Evolutionary conservation across 1,140 invertebrate genomes (phyloP).

Genomic region (Euwallacea fornicatus): DNA sequence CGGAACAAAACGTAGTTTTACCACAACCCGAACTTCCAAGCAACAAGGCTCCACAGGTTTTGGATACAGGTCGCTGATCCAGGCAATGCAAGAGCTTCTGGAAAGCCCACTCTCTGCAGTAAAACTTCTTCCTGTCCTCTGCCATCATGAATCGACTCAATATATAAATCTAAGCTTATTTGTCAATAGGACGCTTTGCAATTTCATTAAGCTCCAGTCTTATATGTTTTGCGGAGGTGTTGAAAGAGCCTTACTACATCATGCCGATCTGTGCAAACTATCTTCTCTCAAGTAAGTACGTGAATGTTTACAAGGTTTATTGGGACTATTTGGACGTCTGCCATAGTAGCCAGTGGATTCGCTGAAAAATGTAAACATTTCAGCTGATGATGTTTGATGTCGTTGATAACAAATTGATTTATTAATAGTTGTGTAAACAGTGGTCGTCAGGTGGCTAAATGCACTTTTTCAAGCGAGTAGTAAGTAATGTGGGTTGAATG

Average conservation of each 20-base stretch:
- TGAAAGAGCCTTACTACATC: slow-evolving; percentile 18
- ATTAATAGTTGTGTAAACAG: too few relatives aligned
- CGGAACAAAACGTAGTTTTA: slow-evolving; percentile 81
- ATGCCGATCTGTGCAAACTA: slow-evolving; percentile 14
- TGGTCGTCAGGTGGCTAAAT: too few relatives aligned
- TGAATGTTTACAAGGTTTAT: slow-evolving; percentile 10
- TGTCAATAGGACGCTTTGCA: slow-evolving; percentile 28
- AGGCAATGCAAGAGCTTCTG: slow-evolving; percentile 90
- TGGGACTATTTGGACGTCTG: slow-evolving; percentile 13
- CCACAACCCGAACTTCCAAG: slow-evolving; percentile 89
- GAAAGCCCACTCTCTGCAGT: slow-evolving; percentile 92
- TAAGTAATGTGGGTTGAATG: too few relatives aligned
- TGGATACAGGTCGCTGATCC: slow-evolving; percentile 76
- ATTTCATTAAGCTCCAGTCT: slow-evolving; percentile 27
- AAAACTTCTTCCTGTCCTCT: slow-evolving; percentile 67
- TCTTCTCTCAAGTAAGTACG: slow-evolving; percentile 10
- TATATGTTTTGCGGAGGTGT: slow-evolving; percentile 30
- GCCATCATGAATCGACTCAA: slow-evolving; percentile 32
- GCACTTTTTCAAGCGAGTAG: too few relatives aligned
- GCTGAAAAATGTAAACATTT: too few relatives aligned
- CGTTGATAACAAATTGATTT: too few relatives aligned
- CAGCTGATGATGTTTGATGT: too few relatives aligned
- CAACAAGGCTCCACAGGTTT: slow-evolving; percentile 79
- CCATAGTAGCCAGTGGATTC: slow-evolving; percentile 11
- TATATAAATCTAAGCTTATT: slow-evolving; percentile 35